Percentiles rank a stretch among this genome's conserved stretches.
Evolutionary conservation across 1,140 invertebrate genomes (phyloP).

Genomic region (Drosophila pseudoananassae): DNA sequence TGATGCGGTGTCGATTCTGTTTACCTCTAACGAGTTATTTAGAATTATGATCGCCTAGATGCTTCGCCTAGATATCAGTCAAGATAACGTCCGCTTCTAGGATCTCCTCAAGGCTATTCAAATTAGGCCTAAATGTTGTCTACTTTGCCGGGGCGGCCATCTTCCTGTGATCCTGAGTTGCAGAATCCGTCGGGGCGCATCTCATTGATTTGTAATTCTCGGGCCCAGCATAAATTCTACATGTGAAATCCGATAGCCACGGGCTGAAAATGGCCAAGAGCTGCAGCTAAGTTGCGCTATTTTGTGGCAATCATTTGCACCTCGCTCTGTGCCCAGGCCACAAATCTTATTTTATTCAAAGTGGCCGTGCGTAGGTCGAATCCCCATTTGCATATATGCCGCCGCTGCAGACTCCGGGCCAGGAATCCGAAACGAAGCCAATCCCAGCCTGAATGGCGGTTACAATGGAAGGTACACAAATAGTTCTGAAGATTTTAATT

Average conservation of each 20-base stretch:
- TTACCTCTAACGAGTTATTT: conserved; percentile 66
- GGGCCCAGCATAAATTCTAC: conserved; percentile 73
- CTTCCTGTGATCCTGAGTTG: conserved; percentile 39
- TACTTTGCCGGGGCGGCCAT: conserved; percentile 42
- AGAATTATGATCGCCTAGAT: conserved; percentile 39
- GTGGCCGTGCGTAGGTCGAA: conserved; percentile 71
- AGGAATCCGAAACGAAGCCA: conserved; percentile 25
- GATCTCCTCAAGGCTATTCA: conserved; percentile 22
- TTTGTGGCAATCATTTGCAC: conserved; percentile 72
- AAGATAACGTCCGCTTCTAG: neutral
- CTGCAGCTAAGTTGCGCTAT: conserved; percentile 26
- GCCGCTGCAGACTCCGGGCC: conserved; percentile 33
- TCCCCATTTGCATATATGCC: conserved; percentile 69
- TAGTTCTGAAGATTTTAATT: conserved; percentile 3
- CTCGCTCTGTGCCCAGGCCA: conserved; percentile 61
- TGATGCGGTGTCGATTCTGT: conserved; percentile 20
- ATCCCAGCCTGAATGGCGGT: conserved; percentile 32
- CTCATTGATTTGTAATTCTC: conserved; percentile 81
- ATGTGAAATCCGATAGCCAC: conserved; percentile 78
- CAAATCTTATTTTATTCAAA: conserved; percentile 77
- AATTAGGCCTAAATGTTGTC: conserved; percentile 58
- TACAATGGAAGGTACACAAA: neutral
- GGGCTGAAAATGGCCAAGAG: conserved; percentile 28
- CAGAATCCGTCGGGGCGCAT: conserved; percentile 35
- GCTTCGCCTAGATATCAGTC: neutral